Evolutionary conservation across 2,888 invertebrate species (phyloP).

Genomic region (Plebejus melissa): DNA sequence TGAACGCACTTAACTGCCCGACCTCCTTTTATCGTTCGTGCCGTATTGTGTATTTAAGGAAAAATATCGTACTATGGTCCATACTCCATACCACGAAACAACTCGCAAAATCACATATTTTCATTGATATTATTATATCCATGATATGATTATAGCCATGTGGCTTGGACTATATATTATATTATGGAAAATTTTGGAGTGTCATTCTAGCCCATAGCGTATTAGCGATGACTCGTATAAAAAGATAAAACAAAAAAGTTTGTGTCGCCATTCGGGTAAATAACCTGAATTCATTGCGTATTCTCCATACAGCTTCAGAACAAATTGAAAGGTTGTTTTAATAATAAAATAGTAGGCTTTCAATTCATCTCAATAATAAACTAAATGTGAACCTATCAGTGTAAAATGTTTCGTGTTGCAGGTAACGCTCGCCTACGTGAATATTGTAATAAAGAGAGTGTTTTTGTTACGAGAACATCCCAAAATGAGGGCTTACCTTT

Average conservation of each 20-base stretch:
- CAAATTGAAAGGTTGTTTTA: neutral
- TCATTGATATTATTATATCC: neutral
- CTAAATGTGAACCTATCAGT: conserved; percentile 19
- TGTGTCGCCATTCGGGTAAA: neutral
- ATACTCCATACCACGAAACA: neutral
- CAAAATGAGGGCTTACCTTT: conserved; percentile 47
- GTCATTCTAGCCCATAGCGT: neutral
- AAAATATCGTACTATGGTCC: neutral
- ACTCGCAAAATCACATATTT: neutral
- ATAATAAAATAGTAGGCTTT: conserved; percentile 7
- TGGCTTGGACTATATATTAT: no score
- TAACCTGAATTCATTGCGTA: neutral
- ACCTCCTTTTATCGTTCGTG: conserved; percentile 17
- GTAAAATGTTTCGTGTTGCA: conserved; percentile 19
- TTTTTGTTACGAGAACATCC: conserved; percentile 39
- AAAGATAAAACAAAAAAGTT: neutral
- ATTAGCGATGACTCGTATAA: neutral
- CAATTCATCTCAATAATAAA: neutral
- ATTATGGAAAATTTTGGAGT: neutral
- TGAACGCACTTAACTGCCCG: conserved; percentile 23
- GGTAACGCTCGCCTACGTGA: conserved; percentile 23
- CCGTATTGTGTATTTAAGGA: neutral
- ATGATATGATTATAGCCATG: no score
- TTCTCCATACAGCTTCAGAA: neutral
- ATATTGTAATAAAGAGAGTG: conserved; percentile 25